Evolutionary conservation across 1,140 invertebrate genomes (phyloP).

Genomic region (Nebria ingens): DNA sequence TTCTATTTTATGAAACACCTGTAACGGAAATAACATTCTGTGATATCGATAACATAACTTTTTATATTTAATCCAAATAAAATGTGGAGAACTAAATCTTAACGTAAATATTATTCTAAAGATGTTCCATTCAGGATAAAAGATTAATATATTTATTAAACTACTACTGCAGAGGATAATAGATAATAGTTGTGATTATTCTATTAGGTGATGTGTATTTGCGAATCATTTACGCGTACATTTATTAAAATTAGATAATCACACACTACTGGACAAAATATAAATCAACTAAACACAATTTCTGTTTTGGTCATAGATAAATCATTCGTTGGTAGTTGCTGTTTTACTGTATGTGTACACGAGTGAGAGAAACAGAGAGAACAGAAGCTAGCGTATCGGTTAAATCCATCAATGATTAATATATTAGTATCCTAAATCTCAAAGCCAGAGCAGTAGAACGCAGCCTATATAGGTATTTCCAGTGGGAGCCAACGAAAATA

Average conservation of each 20-base stretch:
- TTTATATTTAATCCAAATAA: too few relatives aligned
- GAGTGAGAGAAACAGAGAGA: not conserved
- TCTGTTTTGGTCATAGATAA: not conserved
- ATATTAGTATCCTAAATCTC: constrained; percentile 9
- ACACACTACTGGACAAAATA: not conserved
- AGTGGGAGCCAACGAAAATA: constrained; percentile 3
- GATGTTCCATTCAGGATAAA: too few relatives aligned
- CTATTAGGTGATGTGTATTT: not conserved
- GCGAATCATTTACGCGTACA: not conserved
- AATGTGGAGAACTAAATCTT: too few relatives aligned
- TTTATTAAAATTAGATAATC: not conserved
- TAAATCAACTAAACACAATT: constrained; percentile 4
- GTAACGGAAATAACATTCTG: not conserved
- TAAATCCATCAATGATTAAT: constrained; percentile 9
- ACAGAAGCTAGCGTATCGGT: not conserved
- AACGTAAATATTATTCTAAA: too few relatives aligned
- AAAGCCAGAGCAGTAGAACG: not conserved
- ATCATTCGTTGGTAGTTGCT: too few relatives aligned
- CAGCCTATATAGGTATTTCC: not conserved
- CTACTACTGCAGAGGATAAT: too few relatives aligned
- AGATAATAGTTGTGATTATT: too few relatives aligned
- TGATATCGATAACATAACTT: too few relatives aligned
- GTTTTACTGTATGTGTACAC: not conserved
- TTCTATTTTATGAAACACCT: constrained; percentile 6
- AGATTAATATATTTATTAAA: too few relatives aligned